phyloP scores from a whole-genome alignment of 2,113 vertebrate genomes.

The Pimephales promelas region DNA sequence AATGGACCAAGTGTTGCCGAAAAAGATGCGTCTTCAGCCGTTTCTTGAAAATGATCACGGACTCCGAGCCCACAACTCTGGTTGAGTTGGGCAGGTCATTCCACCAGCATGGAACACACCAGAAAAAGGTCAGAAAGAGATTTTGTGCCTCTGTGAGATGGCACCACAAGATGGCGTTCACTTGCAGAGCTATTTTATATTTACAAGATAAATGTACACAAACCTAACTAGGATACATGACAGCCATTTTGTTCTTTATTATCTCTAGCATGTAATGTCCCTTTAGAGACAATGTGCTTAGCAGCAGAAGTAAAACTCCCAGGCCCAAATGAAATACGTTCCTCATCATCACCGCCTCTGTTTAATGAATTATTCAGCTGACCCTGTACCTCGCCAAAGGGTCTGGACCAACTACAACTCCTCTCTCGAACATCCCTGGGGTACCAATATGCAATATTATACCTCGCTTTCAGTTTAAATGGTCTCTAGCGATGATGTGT shows the following conservation, averaged over 20 bases:
- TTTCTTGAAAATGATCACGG: no score
- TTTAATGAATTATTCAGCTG: constrained; percentile 62
- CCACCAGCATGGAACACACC: no score
- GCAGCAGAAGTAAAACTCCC: constrained; percentile 21
- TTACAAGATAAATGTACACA: not conserved
- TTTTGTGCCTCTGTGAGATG: no score
- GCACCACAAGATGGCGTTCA: no score
- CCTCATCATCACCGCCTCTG: constrained; percentile 50
- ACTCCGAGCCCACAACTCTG: no score
- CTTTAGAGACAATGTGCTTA: not conserved
- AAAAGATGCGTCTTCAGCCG: no score
- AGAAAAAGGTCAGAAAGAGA: no score
- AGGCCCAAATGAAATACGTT: constrained; percentile 45
- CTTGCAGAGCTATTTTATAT: no score
- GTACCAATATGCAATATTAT: constrained; percentile 12
- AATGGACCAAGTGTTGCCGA: no score
- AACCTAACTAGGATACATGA: no score
- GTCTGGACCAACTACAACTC: constrained; percentile 19
- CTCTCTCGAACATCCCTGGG: not conserved
- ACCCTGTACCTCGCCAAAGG: constrained; percentile 10
- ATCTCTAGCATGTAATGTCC: not conserved
- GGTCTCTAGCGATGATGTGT: constrained; percentile 9
- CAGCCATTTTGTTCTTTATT: not conserved
- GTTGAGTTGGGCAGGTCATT: no score
- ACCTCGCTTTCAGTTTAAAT: constrained; percentile 1